Conservation (phyloP, 2,797 vertebrate genomes). For the Vultur gryphus region DNA sequence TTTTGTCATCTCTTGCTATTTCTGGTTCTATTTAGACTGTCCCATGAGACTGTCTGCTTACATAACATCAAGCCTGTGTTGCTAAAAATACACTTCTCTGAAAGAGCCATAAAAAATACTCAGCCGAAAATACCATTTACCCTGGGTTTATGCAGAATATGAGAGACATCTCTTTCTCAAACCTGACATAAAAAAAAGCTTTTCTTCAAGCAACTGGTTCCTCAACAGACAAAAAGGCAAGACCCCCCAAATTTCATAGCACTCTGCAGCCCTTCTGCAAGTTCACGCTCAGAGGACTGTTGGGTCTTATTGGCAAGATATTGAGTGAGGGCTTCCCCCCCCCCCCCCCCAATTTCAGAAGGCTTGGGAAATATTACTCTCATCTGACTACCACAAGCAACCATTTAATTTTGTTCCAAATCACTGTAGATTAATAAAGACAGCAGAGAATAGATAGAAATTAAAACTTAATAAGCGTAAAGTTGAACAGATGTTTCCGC, state of each 20-base stretch:
- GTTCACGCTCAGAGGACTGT: not conserved
- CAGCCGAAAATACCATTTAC: not conserved
- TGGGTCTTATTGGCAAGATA: not conserved
- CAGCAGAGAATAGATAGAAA: not conserved
- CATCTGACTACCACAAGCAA: not conserved
- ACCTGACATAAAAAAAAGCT: not conserved
- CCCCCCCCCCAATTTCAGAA: not conserved
- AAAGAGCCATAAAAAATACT: constrained; percentile 14
- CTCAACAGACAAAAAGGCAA: not conserved
- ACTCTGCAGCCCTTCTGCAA: not conserved
- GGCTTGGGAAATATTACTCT: not conserved
- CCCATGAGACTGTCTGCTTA: constrained; percentile 61
- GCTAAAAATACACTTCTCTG: constrained; percentile 71
- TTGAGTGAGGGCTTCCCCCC: not conserved
- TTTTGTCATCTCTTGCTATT: constrained; percentile 51
- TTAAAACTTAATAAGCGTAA: constrained; percentile 2
- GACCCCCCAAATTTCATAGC: not conserved
- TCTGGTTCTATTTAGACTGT: constrained; percentile 60
- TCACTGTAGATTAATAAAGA: constrained; percentile 23
- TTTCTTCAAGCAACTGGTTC: not conserved
- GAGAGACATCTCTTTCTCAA: not conserved
- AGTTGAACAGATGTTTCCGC: constrained; percentile 18
- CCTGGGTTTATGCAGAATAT: not conserved
- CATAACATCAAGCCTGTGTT: constrained; percentile 29
- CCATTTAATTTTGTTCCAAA: constrained; percentile 18